Percentiles rank a stretch among this genome's conserved stretches.
phyloP scores from a whole-genome alignment of 1,140 invertebrate genomes.

The Hetaerina americana region DNA sequence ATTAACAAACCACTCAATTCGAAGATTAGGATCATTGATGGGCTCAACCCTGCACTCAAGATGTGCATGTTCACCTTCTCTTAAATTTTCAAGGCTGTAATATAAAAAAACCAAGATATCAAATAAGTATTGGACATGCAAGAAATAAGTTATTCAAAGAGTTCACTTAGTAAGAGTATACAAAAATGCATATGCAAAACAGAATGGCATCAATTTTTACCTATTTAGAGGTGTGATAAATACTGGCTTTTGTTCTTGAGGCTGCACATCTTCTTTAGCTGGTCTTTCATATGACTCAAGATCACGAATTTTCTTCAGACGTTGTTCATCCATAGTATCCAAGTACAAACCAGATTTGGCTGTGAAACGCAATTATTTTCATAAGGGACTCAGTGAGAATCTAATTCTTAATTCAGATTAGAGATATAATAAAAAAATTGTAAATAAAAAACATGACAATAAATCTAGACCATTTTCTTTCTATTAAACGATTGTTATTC shows the following conservation, averaged over 20 bases:
- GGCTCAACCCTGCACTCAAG: constrained; percentile 92
- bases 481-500: too few relatives aligned
- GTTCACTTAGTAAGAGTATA: too few relatives aligned
- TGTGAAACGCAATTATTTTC: too few relatives aligned
- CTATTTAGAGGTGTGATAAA: constrained; percentile 74
- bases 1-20: constrained; percentile 92
- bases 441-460: too few relatives aligned
- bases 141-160: too few relatives aligned
- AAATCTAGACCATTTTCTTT: too few relatives aligned
- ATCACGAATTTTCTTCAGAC: constrained; percentile 35
- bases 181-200: too few relatives aligned
- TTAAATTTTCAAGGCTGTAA: constrained; percentile 59
- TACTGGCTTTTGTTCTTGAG: constrained; percentile 64
- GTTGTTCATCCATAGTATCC: constrained; percentile 59
- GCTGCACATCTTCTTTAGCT: constrained; percentile 58
- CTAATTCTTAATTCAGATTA: too few relatives aligned
- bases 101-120: too few relatives aligned
- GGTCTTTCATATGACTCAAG: constrained; percentile 69
- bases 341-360: constrained; percentile 70
- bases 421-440: too few relatives aligned
- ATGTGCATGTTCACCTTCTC: constrained; percentile 85
- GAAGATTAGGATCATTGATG: constrained; percentile 86
- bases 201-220: constrained; percentile 19
- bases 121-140: background rate
- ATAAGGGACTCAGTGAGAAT: too few relatives aligned